Evolutionary conservation across 2,113 vertebrate genomes (phyloP), one percentile per base, ranked within the genome.

Genomic region (Tachycineta bicolor): DNA sequence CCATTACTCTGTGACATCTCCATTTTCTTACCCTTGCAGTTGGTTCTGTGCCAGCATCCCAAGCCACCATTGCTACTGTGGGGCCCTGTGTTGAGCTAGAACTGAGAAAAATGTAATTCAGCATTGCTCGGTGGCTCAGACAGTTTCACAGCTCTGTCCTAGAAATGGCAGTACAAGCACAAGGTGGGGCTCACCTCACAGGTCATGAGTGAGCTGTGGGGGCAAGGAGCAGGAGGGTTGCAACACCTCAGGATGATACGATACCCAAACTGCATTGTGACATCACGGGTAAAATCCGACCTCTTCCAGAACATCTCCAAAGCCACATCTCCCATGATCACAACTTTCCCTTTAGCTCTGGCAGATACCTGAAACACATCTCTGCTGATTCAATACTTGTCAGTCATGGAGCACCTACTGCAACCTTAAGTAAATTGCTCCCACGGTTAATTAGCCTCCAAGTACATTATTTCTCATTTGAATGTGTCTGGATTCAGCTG

Each of bases 401-500:
- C 74, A 84, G 80, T 26, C 69, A 65, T 5, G 31, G 58, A 82
- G 77, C 70, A 93, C 41, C 62, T 82, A 65, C 49, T 75, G 49
- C 58, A 87, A 92, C 62, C 78, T 87, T 60, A 93, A 68, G 46
- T 44, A 89, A 95, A 93, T 91, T 92, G 68, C 7, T 94, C 73
- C 60, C 68, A 44, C 37, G 86, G 83, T 70, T 94, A 96, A 89
- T 92, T 94, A 94, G 26, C 29, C 64, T 71, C 68, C 60, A 89
- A 90, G 76, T 52, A 64, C 3, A 12, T 93, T 95, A 94, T 91
- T 96, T 89, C 69, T 93, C 87, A 87, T 87, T 67, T 79, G 31
- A 94, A 94, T 73, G 52, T 89, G 79, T 87, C 76, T 71, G 47
- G 34, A 55, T 75, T 86, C 88, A 85, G 58, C 41, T 86, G 82